Conservation (phyloP, 2,113 vertebrate species). For the Scopus umbretta region DNA sequence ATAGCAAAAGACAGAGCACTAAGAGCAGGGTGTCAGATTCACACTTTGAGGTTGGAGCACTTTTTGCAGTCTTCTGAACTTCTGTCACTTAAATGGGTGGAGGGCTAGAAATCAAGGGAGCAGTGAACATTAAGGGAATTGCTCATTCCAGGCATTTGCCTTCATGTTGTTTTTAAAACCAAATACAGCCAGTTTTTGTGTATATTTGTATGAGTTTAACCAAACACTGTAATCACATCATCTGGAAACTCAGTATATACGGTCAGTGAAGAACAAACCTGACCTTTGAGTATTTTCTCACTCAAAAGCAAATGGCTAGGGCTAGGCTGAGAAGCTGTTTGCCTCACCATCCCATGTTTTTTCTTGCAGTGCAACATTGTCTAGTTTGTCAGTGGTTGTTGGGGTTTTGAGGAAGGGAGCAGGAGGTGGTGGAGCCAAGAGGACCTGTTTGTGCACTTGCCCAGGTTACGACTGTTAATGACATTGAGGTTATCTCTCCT, state of each 20-base stretch:
- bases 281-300: not conserved
- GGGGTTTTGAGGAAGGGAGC: not conserved
- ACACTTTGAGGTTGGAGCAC: not conserved
- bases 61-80: not conserved
- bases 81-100: not conserved
- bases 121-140: not conserved
- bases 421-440: not conserved
- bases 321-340: not conserved
- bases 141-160: not conserved
- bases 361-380: not conserved
- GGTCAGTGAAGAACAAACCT: not conserved
- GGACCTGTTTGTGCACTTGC: conserved; percentile 2
- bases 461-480: not conserved
- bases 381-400: not conserved
- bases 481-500: conserved; percentile 18
- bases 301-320: not conserved
- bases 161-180: not conserved
- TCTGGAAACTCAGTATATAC: not conserved
- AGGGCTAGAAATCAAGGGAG: not conserved
- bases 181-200: not conserved
- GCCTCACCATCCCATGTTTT: not conserved
- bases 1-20: not conserved
- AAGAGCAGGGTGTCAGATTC: not conserved
- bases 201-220: not conserved
- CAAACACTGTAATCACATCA: not conserved